Conservation (phyloP, 1,140 invertebrate genomes). For the Ceratosolen solmsi region DNA sequence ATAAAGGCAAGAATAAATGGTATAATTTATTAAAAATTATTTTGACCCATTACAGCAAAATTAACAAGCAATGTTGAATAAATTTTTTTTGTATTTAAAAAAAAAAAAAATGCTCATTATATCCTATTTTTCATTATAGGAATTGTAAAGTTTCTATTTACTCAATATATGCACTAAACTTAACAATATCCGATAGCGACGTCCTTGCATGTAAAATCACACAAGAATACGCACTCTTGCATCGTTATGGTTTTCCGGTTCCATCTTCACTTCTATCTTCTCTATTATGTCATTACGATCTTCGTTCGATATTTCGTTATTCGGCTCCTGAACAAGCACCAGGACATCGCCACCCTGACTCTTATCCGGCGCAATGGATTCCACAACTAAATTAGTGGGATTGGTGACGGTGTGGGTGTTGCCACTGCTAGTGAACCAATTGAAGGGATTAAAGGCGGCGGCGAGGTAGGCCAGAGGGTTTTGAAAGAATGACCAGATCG, state of each 20-base stretch:
- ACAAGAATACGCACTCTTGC: not conserved
- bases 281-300: conserved; percentile 19
- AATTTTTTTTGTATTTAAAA: no score
- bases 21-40: no score
- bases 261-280: conserved; percentile 2
- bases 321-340: conserved; percentile 8
- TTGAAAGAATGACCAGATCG: conserved; percentile 37
- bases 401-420: not conserved
- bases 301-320: conserved; percentile 52
- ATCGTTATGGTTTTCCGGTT: not conserved
- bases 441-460: conserved; percentile 39
- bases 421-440: conserved; percentile 43
- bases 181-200: no score
- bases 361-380: not conserved
- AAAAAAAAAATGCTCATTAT: no score
- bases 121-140: no score
- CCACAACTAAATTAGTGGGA: not conserved
- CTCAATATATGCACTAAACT: no score
- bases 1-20: no score
- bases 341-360: conserved; percentile 10
- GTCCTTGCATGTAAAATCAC: no score
- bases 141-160: no score
- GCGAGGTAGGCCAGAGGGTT: conserved; percentile 33
- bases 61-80: no score
- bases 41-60: no score